phyloP scores from a whole-genome alignment of 1,140 invertebrate species.

The Theocolax elegans region DNA sequence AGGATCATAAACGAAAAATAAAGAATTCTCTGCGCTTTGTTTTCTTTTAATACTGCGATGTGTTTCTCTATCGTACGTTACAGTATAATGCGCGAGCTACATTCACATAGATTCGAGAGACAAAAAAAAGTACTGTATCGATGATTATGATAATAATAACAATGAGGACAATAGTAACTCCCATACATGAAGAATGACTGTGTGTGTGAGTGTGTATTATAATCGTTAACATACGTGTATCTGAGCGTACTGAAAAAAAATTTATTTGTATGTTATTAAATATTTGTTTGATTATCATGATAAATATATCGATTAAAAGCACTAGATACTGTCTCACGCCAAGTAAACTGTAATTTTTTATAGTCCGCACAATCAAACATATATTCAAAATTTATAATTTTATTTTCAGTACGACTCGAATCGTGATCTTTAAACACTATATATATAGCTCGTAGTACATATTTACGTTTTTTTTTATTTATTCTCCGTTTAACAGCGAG shows the following conservation, averaged over 20 bases:
- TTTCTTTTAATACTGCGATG: constrained; percentile 21
- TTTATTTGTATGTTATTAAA: background rate
- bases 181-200: constrained; percentile 15
- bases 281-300: background rate
- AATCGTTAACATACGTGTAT: background rate
- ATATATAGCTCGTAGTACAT: background rate
- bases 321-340: background rate
- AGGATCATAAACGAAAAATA: background rate
- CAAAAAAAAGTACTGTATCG: background rate
- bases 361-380: no score
- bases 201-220: no score
- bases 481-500: background rate
- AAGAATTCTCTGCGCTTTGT: background rate
- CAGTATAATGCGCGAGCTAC: background rate
- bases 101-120: background rate
- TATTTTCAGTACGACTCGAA: no score
- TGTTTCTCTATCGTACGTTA: background rate
- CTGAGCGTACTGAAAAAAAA: background rate
- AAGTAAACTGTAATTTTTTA: no score
- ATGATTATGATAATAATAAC: no score
- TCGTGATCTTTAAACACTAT: background rate
- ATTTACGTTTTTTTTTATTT: background rate
- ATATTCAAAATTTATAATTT: no score
- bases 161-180: background rate
- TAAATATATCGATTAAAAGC: background rate